phyloP scores from a whole-genome alignment of 2,113 vertebrate genomes.

The Steatornis caripensis region DNA sequence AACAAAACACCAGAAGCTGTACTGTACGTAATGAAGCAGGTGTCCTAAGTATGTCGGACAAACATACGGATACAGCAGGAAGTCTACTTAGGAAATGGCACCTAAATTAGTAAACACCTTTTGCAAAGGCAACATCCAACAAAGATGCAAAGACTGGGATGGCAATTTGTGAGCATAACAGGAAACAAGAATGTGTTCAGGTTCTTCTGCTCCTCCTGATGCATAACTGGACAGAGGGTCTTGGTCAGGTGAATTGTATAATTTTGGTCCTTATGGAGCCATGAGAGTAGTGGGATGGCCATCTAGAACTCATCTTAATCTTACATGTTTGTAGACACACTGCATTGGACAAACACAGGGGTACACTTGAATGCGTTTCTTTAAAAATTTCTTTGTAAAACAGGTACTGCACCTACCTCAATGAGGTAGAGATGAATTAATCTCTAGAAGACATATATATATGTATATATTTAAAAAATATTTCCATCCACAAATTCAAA shows the following conservation, averaged over 20 bases:
- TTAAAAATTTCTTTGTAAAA: not conserved
- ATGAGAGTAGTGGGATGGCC: not conserved
- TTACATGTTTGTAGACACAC: not conserved
- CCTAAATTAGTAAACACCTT: not conserved
- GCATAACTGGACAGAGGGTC: not conserved
- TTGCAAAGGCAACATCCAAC: not conserved
- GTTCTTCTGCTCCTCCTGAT: not conserved
- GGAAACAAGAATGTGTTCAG: not conserved
- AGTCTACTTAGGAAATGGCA: not conserved
- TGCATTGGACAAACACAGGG: not conserved
- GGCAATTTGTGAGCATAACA: not conserved
- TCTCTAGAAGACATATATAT: not conserved
- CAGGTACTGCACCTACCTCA: not conserved
- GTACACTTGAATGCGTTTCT: not conserved
- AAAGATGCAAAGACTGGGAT: not conserved
- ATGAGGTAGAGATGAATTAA: not conserved
- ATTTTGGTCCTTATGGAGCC: not conserved
- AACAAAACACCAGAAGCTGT: not conserved
- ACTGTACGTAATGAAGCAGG: rapidly evolving
- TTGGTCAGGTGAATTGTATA: not conserved
- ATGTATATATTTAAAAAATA: not conserved
- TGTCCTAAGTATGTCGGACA: not conserved
- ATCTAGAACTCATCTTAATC: not conserved
- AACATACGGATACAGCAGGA: not conserved
- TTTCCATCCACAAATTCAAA: not conserved